Conservation (phyloP, 2,113 vertebrate genomes). For the Pseudonaja textilis region DNA sequence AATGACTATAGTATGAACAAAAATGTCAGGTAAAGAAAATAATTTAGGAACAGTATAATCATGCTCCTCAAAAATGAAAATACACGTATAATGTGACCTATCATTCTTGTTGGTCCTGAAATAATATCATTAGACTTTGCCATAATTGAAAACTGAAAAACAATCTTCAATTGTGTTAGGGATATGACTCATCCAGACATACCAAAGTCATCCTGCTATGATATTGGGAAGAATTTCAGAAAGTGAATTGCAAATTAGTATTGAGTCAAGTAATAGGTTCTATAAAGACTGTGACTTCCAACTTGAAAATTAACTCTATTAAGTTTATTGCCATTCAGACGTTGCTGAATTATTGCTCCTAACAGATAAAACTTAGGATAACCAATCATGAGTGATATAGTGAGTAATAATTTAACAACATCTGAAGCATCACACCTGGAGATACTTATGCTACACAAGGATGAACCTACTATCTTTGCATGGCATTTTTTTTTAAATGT, state of each 20-base stretch:
- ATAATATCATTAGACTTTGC: not conserved
- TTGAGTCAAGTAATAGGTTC: not conserved
- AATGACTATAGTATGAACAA: not conserved
- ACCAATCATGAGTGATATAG: not conserved
- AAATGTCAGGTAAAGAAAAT: not conserved
- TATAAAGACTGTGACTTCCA: not conserved
- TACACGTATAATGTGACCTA: not conserved
- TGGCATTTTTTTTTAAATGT: not conserved
- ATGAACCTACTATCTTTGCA: not conserved
- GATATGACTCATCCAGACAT: not conserved
- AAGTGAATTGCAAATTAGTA: not conserved
- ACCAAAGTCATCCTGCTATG: not conserved
- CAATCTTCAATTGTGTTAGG: not conserved
- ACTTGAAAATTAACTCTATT: not conserved
- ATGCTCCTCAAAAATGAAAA: not conserved
- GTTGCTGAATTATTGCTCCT: not conserved
- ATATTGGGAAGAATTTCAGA: not conserved
- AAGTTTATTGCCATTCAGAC: not conserved
- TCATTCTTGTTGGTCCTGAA: not conserved
- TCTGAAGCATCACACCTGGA: not conserved
- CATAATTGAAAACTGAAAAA: not conserved
- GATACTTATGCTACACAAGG: not conserved
- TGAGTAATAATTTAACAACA: not conserved
- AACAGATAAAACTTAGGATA: not conserved
- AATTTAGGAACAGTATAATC: not conserved